A percentile compares a stretch with the other conserved stretches of the same genome.
Conservation (phyloP, 2,113 vertebrate species). For the Oplegnathus fasciatus region DNA sequence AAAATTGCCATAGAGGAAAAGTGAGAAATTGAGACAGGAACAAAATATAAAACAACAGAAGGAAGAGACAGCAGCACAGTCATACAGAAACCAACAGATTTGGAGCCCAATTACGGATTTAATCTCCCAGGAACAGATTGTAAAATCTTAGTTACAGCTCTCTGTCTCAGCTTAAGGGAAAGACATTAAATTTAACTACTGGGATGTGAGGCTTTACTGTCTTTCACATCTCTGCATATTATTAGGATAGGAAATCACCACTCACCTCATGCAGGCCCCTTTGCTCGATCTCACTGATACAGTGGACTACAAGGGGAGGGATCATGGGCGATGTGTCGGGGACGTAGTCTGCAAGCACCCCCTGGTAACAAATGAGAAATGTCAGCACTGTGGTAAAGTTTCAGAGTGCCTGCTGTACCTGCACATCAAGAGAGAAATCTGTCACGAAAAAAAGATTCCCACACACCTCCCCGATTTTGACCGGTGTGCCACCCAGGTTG, state of each 20-base stretch:
- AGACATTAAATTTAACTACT: slow-evolving; percentile 30
- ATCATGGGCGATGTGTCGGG: slow-evolving; percentile 93
- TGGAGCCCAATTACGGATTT: slow-evolving; percentile 33
- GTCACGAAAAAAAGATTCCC: neutral
- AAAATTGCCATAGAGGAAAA: neutral
- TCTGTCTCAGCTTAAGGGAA: slow-evolving; percentile 20
- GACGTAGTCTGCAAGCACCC: slow-evolving; percentile 92
- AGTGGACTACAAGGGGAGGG: slow-evolving; percentile 93
- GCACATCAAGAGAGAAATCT: neutral
- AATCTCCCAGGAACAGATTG: slow-evolving; percentile 52
- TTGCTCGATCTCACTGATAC: slow-evolving; percentile 96
- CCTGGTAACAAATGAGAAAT: slow-evolving; percentile 78
- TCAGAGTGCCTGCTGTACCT: neutral
- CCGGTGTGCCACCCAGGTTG: slow-evolving; percentile 88
- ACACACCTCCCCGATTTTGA: slow-evolving; percentile 90
- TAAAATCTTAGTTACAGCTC: slow-evolving; percentile 50
- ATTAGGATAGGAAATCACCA: neutral
- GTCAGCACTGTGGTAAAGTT: neutral
- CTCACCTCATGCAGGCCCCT: slow-evolving; percentile 94
- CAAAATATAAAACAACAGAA: slow-evolving; percentile 1
- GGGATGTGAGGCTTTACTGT: neutral
- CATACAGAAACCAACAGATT: slow-evolving; percentile 24
- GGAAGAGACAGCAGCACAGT: slow-evolving; percentile 17
- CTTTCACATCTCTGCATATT: slow-evolving; percentile 11
- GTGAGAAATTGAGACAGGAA: neutral